Percentiles rank a stretch among this genome's conserved stretches.
phyloP scores from a whole-genome alignment of 1,140 invertebrate species.

The Drosophila parabipectinata region DNA sequence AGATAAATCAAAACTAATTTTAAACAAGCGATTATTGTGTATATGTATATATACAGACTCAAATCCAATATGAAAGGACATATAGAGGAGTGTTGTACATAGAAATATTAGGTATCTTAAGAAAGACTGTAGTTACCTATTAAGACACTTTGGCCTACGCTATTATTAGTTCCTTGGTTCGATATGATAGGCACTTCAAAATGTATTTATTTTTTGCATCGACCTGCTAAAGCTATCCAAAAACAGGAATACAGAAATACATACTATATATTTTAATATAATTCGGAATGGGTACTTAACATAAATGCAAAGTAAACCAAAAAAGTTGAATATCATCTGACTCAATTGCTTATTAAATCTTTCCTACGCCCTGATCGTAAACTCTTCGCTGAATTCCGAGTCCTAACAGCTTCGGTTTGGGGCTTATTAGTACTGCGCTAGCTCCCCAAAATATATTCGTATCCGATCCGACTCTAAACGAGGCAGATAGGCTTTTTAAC shows the following conservation, averaged over 20 bases:
- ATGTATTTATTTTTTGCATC: slow-evolving; percentile 11
- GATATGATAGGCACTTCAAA: slow-evolving; percentile 1
- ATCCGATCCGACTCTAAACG: slow-evolving; percentile 4
- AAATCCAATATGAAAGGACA: slow-evolving; percentile 23
- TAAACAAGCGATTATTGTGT: slow-evolving; percentile 46
- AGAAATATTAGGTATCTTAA: slow-evolving; percentile 61
- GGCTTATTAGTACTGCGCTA: slow-evolving; percentile 29
- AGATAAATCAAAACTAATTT: slow-evolving; percentile 53
- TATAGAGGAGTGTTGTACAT: slow-evolving; percentile 35
- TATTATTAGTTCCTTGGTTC: slow-evolving; percentile 32
- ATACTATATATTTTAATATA: slow-evolving; percentile 17
- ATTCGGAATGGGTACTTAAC: slow-evolving; percentile 54
- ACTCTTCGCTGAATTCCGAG: slow-evolving; percentile 44
- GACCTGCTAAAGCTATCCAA: slow-evolving; percentile 27
- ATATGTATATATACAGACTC: slow-evolving; percentile 34
- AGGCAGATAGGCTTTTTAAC: background rate
- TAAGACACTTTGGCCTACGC: slow-evolving; percentile 67
- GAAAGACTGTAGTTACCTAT: slow-evolving; percentile 74
- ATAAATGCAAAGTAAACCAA: slow-evolving; percentile 1
- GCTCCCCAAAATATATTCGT: slow-evolving; percentile 26
- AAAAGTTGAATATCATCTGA: slow-evolving; percentile 3
- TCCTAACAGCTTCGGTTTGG: slow-evolving; percentile 45
- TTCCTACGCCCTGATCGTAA: slow-evolving; percentile 29
- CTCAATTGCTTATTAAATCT: slow-evolving; percentile 16
- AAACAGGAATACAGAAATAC: slow-evolving; percentile 16